Conservation (phyloP, 2,888 invertebrate species). For the Clistopyga incitator region DNA sequence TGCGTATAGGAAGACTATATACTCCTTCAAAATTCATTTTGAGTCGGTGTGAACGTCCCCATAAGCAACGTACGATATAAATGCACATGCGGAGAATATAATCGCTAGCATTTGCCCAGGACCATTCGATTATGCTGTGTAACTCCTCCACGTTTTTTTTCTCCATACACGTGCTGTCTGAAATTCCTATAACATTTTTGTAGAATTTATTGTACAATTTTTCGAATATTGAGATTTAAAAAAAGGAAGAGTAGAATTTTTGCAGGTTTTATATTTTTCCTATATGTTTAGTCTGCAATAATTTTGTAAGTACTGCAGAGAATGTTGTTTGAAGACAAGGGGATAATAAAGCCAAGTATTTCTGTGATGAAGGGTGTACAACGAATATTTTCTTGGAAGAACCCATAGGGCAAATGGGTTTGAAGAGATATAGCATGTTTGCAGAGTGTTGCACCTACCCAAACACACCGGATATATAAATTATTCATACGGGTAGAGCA, state of each 20-base stretch:
- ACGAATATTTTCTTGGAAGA: slow-evolving; percentile 25
- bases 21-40: slow-evolving; percentile 41
- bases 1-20: too few relatives aligned
- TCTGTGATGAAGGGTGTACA: neutral
- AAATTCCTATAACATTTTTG: neutral
- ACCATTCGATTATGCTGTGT: neutral
- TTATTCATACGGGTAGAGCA: slow-evolving; percentile 51
- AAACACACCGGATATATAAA: slow-evolving; percentile 62
- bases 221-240: too few relatives aligned
- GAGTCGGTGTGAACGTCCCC: slow-evolving; percentile 1
- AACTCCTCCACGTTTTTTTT: neutral
- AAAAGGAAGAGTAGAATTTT: too few relatives aligned
- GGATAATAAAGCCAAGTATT: neutral
- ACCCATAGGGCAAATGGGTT: neutral
- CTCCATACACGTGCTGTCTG: neutral
- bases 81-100: slow-evolving; percentile 12
- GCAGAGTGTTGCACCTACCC: slow-evolving; percentile 45
- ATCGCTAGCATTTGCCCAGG: slow-evolving; percentile 9
- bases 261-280: neutral
- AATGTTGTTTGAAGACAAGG: neutral
- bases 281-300: neutral
- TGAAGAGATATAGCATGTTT: slow-evolving; percentile 19
- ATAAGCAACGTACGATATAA: neutral
- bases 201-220: too few relatives aligned
- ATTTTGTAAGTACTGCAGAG: neutral